phyloP scores from a whole-genome alignment of 2,797 vertebrate species.

The Argentina silus region DNA sequence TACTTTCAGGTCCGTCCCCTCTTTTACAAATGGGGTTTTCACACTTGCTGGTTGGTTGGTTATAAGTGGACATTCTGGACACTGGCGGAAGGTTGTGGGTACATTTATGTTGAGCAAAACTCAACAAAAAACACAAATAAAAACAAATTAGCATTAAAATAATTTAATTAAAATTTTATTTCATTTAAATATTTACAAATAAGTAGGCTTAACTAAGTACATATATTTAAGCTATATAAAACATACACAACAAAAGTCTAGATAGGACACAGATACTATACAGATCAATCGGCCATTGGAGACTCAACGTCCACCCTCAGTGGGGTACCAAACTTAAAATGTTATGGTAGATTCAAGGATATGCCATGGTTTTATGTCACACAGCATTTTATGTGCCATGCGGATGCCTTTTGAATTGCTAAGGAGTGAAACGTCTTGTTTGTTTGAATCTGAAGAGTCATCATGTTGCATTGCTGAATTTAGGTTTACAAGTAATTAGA shows the following conservation, averaged over 20 bases:
- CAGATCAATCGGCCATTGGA: neutral
- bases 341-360: neutral
- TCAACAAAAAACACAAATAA: neutral
- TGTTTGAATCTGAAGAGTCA: too few species aligned
- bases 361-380: neutral
- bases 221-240: neutral
- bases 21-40: neutral
- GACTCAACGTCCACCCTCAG: neutral
- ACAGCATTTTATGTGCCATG: too few species aligned
- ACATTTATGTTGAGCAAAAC: neutral
- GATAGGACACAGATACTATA: neutral
- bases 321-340: neutral
- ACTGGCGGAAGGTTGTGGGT: neutral
- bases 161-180: too few species aligned
- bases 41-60: too few species aligned
- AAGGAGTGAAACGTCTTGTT: too few species aligned
- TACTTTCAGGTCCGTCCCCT: too few species aligned
- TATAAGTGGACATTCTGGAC: neutral
- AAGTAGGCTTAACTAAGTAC: constrained; percentile 32
- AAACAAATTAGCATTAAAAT: neutral
- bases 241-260: neutral
- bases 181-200: neutral
- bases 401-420: too few species aligned
- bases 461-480: too few species aligned
- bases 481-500: too few species aligned